Base-by-base conservation (phyloP, 2,888 invertebrate species). In the Melieria omissa region DNA sequence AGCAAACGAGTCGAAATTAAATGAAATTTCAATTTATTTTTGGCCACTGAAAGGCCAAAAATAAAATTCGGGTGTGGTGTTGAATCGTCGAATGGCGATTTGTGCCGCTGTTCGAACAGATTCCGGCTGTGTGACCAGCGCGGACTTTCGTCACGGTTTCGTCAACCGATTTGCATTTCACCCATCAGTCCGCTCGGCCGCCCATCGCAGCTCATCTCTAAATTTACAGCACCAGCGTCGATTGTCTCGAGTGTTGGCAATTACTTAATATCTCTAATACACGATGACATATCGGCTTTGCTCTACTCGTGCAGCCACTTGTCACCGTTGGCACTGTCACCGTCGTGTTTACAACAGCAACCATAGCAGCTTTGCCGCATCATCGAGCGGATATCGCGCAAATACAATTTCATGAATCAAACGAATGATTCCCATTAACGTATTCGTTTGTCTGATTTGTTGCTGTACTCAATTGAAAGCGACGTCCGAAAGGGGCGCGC, bases 341-440 rank as follows among this genome's bases (percentile, higher is more conserved):
- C 29, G 29, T 3, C 29, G 29, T 29, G 29, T 29, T 29, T 29
- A 29, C 29, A 29, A 29, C 29, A 29, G 29, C 29, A 29, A 29
- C 29, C 2, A 29, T 29, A 29, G 29, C 29, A 29, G 29, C 29
- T 29, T 29, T 29, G 2, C 29, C 29, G 29, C 29, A 29, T 29
- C 29, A 29, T 29, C 29, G 29, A 29, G 29, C 29, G 41, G 29
- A 52, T 58, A 47, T 41, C 41, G 41, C 75, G 73, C 77, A 75
- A 79, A 80, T 79, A 79, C 74, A 76, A 76, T 78, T 81, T 80
- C 84, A 84, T 82, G 84, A 83, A 83, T 79, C 78, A 81, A 83
- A 73, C 77, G 83, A 82, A 81, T 84, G 83, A 84, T 84, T 78
- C 76, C 75, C 14, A 47, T 69, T 62, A 62, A 52, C 58, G 14